These are phyloP conservation scores for Agelastica alni DNA, from an alignment of 2,888 invertebrate genomes.

Conservation along the genomic window DNA sequence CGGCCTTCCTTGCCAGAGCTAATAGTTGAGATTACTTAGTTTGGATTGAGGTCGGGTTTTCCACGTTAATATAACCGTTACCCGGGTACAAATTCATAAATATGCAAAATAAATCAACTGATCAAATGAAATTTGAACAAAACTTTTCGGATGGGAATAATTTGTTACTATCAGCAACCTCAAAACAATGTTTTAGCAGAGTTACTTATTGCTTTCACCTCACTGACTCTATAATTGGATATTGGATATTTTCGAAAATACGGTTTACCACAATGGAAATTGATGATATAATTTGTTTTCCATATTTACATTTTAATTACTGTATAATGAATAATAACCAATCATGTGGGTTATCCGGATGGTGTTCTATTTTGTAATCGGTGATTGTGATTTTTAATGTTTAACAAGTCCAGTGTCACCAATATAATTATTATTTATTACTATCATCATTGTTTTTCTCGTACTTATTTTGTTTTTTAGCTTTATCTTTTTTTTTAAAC, in stretches of 20 bases:
- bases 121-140: conserved; percentile 21
- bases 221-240: conserved; percentile 22
- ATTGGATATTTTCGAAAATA: conserved; percentile 27
- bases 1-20: too few species aligned
- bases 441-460: too few species aligned
- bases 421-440: too few species aligned
- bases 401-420: not conserved
- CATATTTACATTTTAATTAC: conserved; percentile 32
- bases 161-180: conserved; percentile 18
- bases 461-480: too few species aligned
- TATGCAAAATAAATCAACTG: conserved; percentile 20
- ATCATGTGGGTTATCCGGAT: conserved; percentile 6
- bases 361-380: not conserved
- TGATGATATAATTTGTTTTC: conserved; percentile 31
- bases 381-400: not conserved
- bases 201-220: conserved; percentile 25
- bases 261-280: conserved; percentile 28
- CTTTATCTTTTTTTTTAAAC: too few species aligned
- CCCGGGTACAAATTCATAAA: conserved; percentile 9
- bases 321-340: conserved; percentile 20
- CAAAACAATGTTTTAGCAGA: conserved; percentile 13
- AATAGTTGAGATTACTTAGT: too few species aligned
- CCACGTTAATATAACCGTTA: not conserved
- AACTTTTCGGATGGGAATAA: conserved; percentile 21
- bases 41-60: not conserved